Evolutionary conservation across 1,140 invertebrate genomes (phyloP), one percentile per base, ranked within the genome.

Genomic region (Grapholita molesta): DNA sequence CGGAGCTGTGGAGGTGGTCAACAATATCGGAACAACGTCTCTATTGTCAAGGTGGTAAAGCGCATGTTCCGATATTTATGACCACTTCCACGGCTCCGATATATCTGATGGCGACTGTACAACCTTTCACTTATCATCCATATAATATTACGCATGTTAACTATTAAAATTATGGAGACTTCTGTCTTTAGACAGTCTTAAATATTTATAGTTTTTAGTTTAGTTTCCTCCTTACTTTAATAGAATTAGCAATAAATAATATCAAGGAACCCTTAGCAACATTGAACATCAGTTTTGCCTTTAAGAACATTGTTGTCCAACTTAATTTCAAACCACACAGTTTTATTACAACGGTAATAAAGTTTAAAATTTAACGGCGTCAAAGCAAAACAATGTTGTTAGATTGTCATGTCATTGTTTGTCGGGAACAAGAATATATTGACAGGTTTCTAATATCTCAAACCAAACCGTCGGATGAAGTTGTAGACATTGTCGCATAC

Each of bases 331-430:
- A 28, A 28, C 53, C 24, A 12, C 53, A 23, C 23, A 55, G 53
- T 55, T 55, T 55, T 55, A 55, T 55, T 55, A 55, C 53, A 55
- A 55, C 53, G 24, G 53, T 28, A 55, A 55, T 55, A 55, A 55
- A 55, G 53, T 55, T 55, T 55, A 55, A 55, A 55, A 28, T 28
- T 55, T 55, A 55, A 55, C 53, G 53, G 24, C 6, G 53, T 23
- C 23, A 25, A 55, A 55, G 53, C 53, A 55, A 55, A 24, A 55
- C 53, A 55, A 55, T 55, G 53, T 55, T 28, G 53, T 55, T 7
- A 55, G 42, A 48, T 48, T 48, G 42, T 48, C 42, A 48, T 48
- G 42, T 48, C 42, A 48, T 48, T 28, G 53, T 55, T 25, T 55
- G 53, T 28, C 12, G 25, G 53, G 23, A 55, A 55, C 53, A 15